Evolutionary conservation across 1,140 invertebrate genomes (phyloP).

Genomic region (Gonatopus flavifemur): DNA sequence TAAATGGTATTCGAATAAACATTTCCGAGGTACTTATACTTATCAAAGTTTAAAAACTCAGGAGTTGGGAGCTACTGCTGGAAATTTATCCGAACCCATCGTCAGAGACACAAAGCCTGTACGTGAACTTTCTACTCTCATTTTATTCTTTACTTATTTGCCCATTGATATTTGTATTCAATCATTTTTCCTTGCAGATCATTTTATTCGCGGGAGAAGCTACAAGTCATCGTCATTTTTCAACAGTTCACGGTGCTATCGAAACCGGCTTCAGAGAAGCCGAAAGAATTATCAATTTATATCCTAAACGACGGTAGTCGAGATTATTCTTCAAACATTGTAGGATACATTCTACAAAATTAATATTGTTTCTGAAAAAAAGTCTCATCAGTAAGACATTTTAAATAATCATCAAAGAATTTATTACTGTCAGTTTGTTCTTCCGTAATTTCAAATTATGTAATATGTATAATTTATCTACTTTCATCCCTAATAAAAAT

Average conservation of each 20-base stretch:
- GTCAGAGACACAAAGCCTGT: conserved; percentile 37
- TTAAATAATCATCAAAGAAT: no score
- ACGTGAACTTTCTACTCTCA: conserved; percentile 60
- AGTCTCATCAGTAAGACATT: conserved; percentile 6
- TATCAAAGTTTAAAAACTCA: conserved; percentile 63
- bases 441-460: no score
- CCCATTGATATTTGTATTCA: no score
- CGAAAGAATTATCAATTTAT: conserved; percentile 57
- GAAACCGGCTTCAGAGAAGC: conserved; percentile 79
- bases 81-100: conserved; percentile 42
- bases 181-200: conserved; percentile 46
- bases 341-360: no score
- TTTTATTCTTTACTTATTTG: no score
- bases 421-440: no score
- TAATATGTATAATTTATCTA: no score
- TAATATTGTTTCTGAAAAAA: not conserved
- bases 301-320: not conserved
- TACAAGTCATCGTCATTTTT: conserved; percentile 67
- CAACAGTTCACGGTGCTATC: conserved; percentile 80
- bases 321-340: no score
- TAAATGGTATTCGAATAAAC: conserved; percentile 69
- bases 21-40: conserved; percentile 71
- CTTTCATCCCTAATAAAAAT: no score
- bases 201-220: conserved; percentile 76
- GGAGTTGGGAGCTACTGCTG: conserved; percentile 18